Evolutionary conservation across 2,888 invertebrate species (phyloP).

Genomic region (Nemotelus pantherinus): DNA sequence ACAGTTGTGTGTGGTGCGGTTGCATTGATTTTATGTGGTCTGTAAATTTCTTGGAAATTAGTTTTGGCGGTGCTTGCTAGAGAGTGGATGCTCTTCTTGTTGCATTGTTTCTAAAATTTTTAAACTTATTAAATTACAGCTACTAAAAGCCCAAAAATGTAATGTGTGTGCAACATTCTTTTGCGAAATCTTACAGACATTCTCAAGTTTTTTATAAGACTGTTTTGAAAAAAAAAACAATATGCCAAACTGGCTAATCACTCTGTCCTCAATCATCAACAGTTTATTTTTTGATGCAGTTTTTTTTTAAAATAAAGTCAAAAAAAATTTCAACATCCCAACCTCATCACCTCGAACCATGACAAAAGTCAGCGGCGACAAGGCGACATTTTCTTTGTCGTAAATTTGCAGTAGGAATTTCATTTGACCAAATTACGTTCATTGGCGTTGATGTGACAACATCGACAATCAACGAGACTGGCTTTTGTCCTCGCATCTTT

Average conservation of each 20-base stretch:
- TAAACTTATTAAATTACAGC: too few relatives aligned
- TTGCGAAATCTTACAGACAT: too few relatives aligned
- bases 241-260: background rate
- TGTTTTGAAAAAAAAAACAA: too few relatives aligned
- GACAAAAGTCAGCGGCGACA: constrained; percentile 22
- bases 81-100: too few relatives aligned
- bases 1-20: too few relatives aligned
- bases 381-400: constrained; percentile 1
- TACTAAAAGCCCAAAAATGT: too few relatives aligned
- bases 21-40: too few relatives aligned
- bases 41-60: too few relatives aligned
- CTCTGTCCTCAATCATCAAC: background rate
- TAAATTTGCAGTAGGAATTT: constrained; percentile 17
- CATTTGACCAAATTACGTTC: background rate
- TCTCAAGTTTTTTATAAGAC: too few relatives aligned
- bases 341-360: constrained; percentile 24
- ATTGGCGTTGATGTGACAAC: constrained; percentile 42
- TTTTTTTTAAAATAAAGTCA: background rate
- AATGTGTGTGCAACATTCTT: too few relatives aligned
- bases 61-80: too few relatives aligned
- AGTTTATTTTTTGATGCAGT: background rate
- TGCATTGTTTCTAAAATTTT: too few relatives aligned
- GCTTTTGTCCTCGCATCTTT: constrained; percentile 7
- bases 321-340: background rate
- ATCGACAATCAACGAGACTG: constrained; percentile 21